These are phyloP conservation scores for Chloroceryle inda DNA, from an alignment of 2,797 vertebrate species.

Conservation along the genomic window DNA sequence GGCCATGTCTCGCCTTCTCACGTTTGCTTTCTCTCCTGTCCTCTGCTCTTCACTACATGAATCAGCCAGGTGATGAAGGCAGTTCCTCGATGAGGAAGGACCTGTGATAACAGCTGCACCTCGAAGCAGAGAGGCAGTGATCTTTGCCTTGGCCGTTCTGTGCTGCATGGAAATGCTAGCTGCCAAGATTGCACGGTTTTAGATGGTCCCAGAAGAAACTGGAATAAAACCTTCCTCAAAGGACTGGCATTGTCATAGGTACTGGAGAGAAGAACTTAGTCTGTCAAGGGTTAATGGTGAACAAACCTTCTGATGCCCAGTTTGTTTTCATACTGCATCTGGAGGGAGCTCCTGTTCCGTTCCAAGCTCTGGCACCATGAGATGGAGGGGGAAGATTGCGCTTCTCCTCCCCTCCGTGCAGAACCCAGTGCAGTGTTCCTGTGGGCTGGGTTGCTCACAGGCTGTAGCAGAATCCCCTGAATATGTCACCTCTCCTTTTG, in stretches of 20 bases:
- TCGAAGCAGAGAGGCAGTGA: rapidly evolving
- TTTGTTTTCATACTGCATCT: neutral
- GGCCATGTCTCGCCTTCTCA: neutral
- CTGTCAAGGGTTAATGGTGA: neutral
- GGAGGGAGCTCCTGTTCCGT: neutral
- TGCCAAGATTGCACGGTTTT: rapidly evolving
- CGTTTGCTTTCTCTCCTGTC: neutral
- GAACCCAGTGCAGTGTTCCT: rapidly evolving
- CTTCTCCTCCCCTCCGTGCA: neutral
- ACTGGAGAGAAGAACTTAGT: rapidly evolving
- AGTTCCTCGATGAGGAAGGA: neutral
- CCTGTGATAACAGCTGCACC: rapidly evolving
- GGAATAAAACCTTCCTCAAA: neutral
- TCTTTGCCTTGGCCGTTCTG: neutral
- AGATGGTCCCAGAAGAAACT: neutral
- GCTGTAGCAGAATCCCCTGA: neutral
- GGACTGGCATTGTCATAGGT: rapidly evolving
- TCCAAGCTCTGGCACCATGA: neutral
- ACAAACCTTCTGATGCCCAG: neutral
- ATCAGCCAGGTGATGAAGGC: neutral
- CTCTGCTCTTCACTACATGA: rapidly evolving
- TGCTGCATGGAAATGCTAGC: rapidly evolving
- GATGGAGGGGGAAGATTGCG: neutral
- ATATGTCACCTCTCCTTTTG: rapidly evolving
- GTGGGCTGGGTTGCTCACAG: neutral